Evolutionary conservation across 2,113 vertebrate species (phyloP), one percentile per base, ranked within the genome.

Genomic region (Lanius collurio): DNA sequence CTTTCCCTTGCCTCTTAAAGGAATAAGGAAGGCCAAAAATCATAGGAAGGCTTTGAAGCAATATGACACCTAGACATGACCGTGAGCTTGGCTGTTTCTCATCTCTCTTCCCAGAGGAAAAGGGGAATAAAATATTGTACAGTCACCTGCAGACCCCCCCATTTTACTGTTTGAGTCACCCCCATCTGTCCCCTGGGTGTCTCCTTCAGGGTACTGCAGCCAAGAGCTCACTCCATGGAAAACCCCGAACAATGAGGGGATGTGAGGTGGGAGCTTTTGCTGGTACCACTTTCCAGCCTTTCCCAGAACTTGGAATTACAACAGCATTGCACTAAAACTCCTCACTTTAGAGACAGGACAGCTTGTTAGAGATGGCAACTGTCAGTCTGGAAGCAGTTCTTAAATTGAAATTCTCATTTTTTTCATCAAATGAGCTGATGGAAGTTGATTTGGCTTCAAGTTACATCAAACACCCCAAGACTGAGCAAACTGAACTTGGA

Each of bases 241-340:
- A 47, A 41, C 2, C 37, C 69, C 37, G 52, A 23, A 13, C 1
- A 0, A 14, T 0, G 1, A 80, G 35, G 33, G 42, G 22, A 7
- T 10, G 18, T 1, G 20, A 44, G 10, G 13, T 2, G 6, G 55
- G 64, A 90, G 37, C 3, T 46, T 11, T 1, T 27, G 15, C 47
- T 18, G 16, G 27, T 2, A 5, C 7, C 35, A 5, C 44, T 26
- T 17, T 24, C 41, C 65, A 67, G 62, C n/a, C 52, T 17, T 24
- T 9, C 17, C 31, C 5, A 0, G 26, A 37, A 6, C 4, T 0
- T 22, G 27, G 44, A 46, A 44, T 68, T 52, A 0, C 3, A 57
- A 7, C 67, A 63, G 70, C 65, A 6, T 0, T 20, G 20, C 55
- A 56, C 10, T 44, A 22, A 23, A 56, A 10, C 21, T 3, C 23